These are phyloP conservation scores for Nansenia antarctica DNA, from an alignment of 2,113 vertebrate species.

Conservation along the genomic window DNA sequence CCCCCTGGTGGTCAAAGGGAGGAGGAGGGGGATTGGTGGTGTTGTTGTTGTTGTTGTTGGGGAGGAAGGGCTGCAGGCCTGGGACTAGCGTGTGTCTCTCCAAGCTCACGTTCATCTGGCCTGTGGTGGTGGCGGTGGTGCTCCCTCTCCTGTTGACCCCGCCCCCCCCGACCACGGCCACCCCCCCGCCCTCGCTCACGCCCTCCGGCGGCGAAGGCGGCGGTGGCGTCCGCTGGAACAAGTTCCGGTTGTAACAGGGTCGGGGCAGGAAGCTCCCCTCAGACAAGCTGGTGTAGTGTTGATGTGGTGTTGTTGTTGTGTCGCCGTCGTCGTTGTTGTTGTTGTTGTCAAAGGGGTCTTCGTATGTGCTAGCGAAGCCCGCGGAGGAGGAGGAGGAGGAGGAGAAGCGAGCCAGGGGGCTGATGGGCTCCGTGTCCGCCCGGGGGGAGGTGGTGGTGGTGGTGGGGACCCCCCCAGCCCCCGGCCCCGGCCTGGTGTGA, in stretches of 20 bases:
- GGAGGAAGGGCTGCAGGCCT: slow-evolving; percentile 76
- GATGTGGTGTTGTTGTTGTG: too few relatives aligned
- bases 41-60: slow-evolving; percentile 69
- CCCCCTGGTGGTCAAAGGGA: slow-evolving; percentile 61
- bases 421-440: slow-evolving; percentile 66
- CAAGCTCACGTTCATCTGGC: slow-evolving; percentile 78
- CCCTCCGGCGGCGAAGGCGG: too few relatives aligned
- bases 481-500: slow-evolving; percentile 55
- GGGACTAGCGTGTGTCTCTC: slow-evolving; percentile 83
- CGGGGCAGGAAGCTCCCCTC: slow-evolving; percentile 57
- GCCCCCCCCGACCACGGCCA: too few relatives aligned
- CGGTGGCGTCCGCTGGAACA: slow-evolving; percentile 58
- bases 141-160: too few relatives aligned
- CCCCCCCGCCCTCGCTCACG: too few relatives aligned
- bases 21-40: too few relatives aligned
- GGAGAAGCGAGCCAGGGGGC: slow-evolving; percentile 61
- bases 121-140: too few relatives aligned
- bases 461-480: too few relatives aligned
- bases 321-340: too few relatives aligned
- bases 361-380: slow-evolving; percentile 43
- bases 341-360: slow-evolving; percentile 46
- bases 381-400: slow-evolving; percentile 59
- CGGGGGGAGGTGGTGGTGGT: slow-evolving; percentile 52
- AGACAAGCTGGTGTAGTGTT: slow-evolving; percentile 56
- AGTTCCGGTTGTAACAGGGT: slow-evolving; percentile 39